Conservation (phyloP, 2,888 invertebrate species). For the Drosophila antonietae region DNA sequence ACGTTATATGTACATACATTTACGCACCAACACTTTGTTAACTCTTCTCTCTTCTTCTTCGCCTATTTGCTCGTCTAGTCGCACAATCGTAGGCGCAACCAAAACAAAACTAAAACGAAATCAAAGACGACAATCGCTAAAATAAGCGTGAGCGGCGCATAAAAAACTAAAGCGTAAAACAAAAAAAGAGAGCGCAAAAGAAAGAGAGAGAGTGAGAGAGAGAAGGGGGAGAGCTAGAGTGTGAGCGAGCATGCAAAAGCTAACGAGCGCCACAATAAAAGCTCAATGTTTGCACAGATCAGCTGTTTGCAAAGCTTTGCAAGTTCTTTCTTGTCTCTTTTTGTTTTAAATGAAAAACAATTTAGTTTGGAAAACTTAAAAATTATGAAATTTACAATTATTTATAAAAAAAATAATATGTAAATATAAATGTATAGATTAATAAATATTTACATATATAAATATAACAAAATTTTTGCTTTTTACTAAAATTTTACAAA, state of each 20-base stretch:
- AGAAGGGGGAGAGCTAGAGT: neutral
- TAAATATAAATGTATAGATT: too few relatives aligned
- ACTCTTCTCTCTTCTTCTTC: neutral
- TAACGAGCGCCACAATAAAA: constrained; percentile 35
- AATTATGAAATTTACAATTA: too few relatives aligned
- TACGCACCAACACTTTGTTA: constrained; percentile 19
- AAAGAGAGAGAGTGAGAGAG: too few relatives aligned
- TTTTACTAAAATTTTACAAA: too few relatives aligned
- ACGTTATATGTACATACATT: neutral
- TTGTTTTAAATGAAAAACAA: too few relatives aligned
- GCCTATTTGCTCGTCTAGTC: neutral
- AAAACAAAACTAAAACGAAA: constrained; percentile 53
- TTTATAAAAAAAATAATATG: too few relatives aligned
- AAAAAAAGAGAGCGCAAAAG: neutral
- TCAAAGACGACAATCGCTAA: constrained; percentile 8
- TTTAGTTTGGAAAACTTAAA: too few relatives aligned
- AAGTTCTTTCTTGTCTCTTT: neutral
- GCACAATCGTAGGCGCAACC: constrained; percentile 53
- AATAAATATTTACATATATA: too few relatives aligned
- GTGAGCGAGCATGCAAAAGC: constrained; percentile 28
- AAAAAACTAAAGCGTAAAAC: constrained; percentile 1
- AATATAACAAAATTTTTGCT: too few relatives aligned
- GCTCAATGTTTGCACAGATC: constrained; percentile 34
- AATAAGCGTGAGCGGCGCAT: constrained; percentile 4
- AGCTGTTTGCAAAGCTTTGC: constrained; percentile 44